phyloP scores from a whole-genome alignment of 2,888 invertebrate genomes.

The Campoplex capitator region DNA sequence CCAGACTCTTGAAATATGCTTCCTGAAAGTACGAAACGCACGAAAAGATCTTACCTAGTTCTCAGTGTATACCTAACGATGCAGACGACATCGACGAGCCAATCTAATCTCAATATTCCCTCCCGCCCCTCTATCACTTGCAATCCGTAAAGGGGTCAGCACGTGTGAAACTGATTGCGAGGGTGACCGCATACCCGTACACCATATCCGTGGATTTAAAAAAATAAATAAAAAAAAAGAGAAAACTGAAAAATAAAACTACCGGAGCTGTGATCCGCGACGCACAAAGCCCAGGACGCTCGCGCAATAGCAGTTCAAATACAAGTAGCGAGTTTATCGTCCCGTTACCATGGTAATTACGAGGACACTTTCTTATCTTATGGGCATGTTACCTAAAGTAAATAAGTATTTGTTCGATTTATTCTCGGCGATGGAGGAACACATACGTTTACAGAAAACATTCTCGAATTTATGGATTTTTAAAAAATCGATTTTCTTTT shows the following conservation, averaged over 20 bases:
- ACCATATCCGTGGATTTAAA: conserved; percentile 35
- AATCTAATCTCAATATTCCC: conserved; percentile 75
- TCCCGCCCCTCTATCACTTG: conserved; percentile 13
- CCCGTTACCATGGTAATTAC: conserved; percentile 79
- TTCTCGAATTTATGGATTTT: background rate
- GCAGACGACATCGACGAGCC: conserved; percentile 50
- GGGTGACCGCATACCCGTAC: conserved; percentile 74
- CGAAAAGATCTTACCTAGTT: conserved; percentile 31
- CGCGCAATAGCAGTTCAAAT: conserved; percentile 76
- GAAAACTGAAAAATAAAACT: conserved; percentile 10
- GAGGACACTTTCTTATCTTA: conserved; percentile 66
- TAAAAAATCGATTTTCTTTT: no score
- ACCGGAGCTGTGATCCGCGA: background rate
- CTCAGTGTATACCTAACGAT: conserved; percentile 25
- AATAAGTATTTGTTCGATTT: conserved; percentile 58
- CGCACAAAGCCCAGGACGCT: conserved; percentile 40
- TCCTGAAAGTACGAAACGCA: background rate
- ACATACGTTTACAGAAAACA: background rate
- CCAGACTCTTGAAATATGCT: conserved; percentile 24
- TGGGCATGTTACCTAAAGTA: conserved; percentile 68
- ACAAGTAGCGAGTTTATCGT: conserved; percentile 76
- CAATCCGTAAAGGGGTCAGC: conserved; percentile 67
- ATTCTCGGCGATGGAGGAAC: background rate
- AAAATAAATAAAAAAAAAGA: conserved; percentile 1
- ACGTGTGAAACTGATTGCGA: conserved; percentile 75